These are phyloP conservation scores for Drosophila arizonae DNA, from an alignment of 1,140 invertebrate genomes.

Conservation along the genomic window DNA sequence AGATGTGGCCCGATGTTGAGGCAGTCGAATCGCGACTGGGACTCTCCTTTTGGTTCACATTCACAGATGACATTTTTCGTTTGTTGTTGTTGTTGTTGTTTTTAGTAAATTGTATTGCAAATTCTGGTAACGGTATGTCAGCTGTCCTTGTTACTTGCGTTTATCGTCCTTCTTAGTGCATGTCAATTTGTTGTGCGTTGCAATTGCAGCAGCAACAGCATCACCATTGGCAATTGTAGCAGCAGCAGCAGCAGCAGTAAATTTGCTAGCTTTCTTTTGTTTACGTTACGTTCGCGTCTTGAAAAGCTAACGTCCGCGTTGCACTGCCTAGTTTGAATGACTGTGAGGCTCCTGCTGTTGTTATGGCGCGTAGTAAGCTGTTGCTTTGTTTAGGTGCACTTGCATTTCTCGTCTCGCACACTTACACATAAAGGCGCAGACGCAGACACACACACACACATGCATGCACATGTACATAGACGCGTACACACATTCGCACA, in stretches of 20 bases:
- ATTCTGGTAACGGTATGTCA: not conserved
- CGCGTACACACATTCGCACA: constrained; percentile 1
- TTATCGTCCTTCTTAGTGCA: constrained; percentile 7
- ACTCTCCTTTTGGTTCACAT: constrained; percentile 78
- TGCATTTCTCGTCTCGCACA: constrained; percentile 37
- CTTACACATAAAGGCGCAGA: not conserved
- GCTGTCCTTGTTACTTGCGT: constrained; percentile 6
- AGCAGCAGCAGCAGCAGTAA: constrained; percentile 3
- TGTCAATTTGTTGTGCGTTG: constrained; percentile 19
- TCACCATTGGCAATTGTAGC: not conserved
- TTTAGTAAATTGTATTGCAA: not conserved
- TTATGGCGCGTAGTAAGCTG: constrained; percentile 54
- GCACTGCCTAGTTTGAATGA: constrained; percentile 61
- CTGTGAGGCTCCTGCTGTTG: constrained; percentile 54
- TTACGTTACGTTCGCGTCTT: constrained; percentile 2
- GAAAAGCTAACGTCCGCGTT: constrained; percentile 56
- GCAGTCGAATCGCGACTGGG: constrained; percentile 80
- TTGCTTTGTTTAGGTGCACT: constrained; percentile 61
- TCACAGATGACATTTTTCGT: constrained; percentile 60
- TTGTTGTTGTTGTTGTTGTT: not conserved
- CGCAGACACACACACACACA: constrained; percentile 2
- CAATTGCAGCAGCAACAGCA: constrained; percentile 7
- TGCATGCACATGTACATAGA: not conserved
- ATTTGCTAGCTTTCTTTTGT: constrained; percentile 33
- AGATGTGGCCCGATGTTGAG: constrained; percentile 75